Base-by-base conservation (phyloP, 2,888 invertebrate species). In the Idaea dimidiata region DNA sequence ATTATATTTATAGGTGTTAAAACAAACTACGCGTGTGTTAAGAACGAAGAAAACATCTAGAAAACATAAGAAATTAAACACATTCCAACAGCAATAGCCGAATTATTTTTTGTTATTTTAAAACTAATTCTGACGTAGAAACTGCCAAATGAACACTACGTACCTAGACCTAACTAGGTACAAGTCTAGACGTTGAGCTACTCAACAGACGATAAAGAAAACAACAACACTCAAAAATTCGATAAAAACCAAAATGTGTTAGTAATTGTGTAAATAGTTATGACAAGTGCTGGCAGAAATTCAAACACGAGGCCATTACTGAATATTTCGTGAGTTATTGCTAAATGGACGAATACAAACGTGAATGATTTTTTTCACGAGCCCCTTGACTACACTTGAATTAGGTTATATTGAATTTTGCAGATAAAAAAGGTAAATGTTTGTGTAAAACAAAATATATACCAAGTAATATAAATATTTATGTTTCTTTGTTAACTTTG, bases 291-390 rank as follows among this genome's bases (percentile, higher is more conserved):
- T 74, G 74, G 73, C 74, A 69, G 59, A 33, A 63, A 65, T 71
- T 74, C 74, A 74, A 73, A 71, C 69, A 69, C 61, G 68, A 72
- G 66, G 53, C 67, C 68, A 72, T 74, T 72, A 69, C 64, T 63
- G 69, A 64, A 62, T 62, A 73, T 71, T 67, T 43, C 43, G 14
- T 43, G 43, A 43, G 63, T 60, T 63, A 69, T 65, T 68, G 61
- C 67, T 73, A 64, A 63, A 69, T 10, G 43, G 43, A 33, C 33
- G 5, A 33, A 69, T 67, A 71, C 66, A 64, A 70, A 64, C 62
- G 54, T 66, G 68, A 71, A 74, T 68, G 71, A 67, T 66, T 53
- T 64, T 60, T 60, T 60, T 62, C 62, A 56, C 57, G 59, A 64
- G 67, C 65, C 65, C 61, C 71, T 66, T 67, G 67, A 68, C 62